Evolutionary conservation across 2,113 vertebrate species (phyloP), one percentile per base, ranked within the genome.

Genomic region (Macaca nemestrina): DNA sequence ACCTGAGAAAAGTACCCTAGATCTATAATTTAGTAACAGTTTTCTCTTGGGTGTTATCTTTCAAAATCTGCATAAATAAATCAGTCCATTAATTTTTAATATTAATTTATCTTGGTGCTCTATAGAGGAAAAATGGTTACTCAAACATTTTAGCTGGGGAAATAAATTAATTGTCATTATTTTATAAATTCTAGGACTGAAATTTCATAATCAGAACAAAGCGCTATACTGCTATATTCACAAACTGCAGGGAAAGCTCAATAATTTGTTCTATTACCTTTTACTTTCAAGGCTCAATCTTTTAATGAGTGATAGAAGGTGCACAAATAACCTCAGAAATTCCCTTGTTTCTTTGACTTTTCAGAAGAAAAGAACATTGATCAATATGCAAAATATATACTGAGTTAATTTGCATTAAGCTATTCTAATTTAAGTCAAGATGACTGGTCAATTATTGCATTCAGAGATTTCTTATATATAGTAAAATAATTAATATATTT

Each of bases 301-400:
- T 90, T n/a, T 93, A 82, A 45, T 94, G n/a, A 59, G 45, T 78
- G 6, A 14, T 91, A 90, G 43, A 57, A 83, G 88, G n/a, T 76
- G 50, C 13, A 67, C 13, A 72, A 43, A 52, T n/a, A 85, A 70
- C 23, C 20, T 86, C 52, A 94, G 90, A 97, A 97, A 94, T 80
- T 40, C 84, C 84, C 75, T 75, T 70, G 12, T 87, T 92, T 83
- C 52, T 82, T 35, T 96, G 94, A 96, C 83, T 83, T 95, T 90
- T 97, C 16, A 84, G 27, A 2, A 57, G 87, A 73, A 97, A 95
- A 96, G 64, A 97, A 94, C 81, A 93, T 3, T 80, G 30, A 87
- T 93, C 55, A 87, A 25, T 35, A 52, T 95, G 64, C 40, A 94
- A 90, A 92, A 57, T 57, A 13, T 20, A 1, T 48, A 11, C 23